Evolutionary conservation across 1,140 invertebrate genomes (phyloP), one percentile per base, ranked within the genome.

Genomic region (Aphidius ervi): DNA sequence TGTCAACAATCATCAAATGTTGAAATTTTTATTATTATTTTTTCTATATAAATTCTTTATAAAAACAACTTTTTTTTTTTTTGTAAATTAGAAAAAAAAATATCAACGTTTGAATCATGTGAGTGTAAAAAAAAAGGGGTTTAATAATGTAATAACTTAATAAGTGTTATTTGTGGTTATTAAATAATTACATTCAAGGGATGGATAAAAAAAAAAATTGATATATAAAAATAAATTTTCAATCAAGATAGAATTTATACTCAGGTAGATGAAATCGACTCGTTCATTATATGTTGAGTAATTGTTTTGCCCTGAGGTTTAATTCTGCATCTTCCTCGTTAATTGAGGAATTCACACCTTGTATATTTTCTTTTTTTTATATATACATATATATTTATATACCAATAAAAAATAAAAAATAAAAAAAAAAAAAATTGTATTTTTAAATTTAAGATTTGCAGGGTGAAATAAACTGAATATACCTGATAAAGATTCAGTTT

Each of bases 1-100:
- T 59, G 59, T 64, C 63, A 46, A 64, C 61, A 59, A 64, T 61
- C 39, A 59, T 64, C 63, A 50, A 64, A 64, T 31, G 23, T 31
- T 31, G 23, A 2, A 31, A 31, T 31, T 31, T 3, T 31, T 31
- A 31, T 31, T 1, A 31, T 31, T 31, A 31, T 31, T 31, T 31
- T 31, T 31, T 31, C 4, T 31, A 3, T 31, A 31, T 31, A 31
- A 31, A 31, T 31, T 31, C 23, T 31, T 31, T 31, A 1, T 31
- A 31, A 31, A 31, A 31, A 31, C 23, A 31, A 31, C 2, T 31
- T 31, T 31, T 31, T 31, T 31, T 31, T 31, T 31, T 31, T 31
- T 31, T 31, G 23, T 31, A 31, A 31, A 31, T 31, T 3, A 31
- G 23, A 31, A 31, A 31, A 1, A 31, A 31, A 31, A 1, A 31